phyloP scores from a whole-genome alignment of 2,888 invertebrate genomes.

The Melanargia galathea region DNA sequence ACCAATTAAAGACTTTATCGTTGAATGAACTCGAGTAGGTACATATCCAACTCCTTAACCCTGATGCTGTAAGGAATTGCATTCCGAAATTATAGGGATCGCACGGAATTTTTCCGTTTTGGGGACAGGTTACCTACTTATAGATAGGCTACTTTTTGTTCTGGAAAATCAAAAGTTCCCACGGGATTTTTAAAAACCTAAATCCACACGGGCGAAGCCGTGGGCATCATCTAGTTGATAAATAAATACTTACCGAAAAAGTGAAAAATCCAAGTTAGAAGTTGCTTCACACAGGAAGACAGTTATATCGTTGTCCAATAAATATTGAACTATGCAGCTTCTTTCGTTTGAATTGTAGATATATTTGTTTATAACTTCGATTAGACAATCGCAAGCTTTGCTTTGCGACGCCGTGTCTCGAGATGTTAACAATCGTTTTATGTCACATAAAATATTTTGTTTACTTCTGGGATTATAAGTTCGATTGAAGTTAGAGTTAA shows the following conservation, averaged over 20 bases:
- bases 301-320: conserved; percentile 70
- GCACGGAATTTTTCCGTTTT: no score
- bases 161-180: no score
- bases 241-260: conserved; percentile 59
- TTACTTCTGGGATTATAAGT: conserved; percentile 69
- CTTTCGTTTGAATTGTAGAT: conserved; percentile 59
- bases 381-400: conserved; percentile 70
- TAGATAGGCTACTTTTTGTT: no score
- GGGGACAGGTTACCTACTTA: no score
- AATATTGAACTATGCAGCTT: conserved; percentile 60
- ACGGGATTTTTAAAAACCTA: no score
- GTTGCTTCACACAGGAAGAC: conserved; percentile 75
- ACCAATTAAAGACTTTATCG: no score
- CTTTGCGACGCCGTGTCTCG: conserved; percentile 67
- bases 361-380: conserved; percentile 65
- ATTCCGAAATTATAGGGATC: no score
- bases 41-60: no score
- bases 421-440: conserved; percentile 69
- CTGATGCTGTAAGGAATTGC: no score
- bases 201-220: no score
- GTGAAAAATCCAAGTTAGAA: conserved; percentile 67
- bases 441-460: conserved; percentile 69
- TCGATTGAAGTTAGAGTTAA: conserved; percentile 65
- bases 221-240: neutral
- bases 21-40: no score